phyloP scores from a whole-genome alignment of 1,140 invertebrate genomes.

The Thaumetopoea pityocampa region DNA sequence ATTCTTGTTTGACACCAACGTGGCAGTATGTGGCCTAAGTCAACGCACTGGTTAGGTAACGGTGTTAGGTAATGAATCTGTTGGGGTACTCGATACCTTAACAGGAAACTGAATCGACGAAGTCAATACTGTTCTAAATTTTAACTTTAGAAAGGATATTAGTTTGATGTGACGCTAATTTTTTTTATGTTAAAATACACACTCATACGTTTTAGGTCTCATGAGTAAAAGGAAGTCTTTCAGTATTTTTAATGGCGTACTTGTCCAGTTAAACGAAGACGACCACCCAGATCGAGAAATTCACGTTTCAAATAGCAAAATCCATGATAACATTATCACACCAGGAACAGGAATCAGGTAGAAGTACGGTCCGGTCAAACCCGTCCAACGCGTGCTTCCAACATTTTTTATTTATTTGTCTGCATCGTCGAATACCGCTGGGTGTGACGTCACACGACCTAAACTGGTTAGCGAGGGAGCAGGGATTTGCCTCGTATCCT shows the following conservation, averaged over 20 bases:
- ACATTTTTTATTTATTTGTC: conserved; percentile 76
- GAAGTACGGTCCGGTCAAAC: conserved; percentile 75
- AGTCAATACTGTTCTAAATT: conserved; percentile 2
- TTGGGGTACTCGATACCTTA: no score
- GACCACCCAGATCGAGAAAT: no score
- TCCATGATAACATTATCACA: conserved; percentile 49
- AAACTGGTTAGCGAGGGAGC: conserved; percentile 74
- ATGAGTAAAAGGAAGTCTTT: no score
- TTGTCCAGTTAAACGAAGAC: no score
- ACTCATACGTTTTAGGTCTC: no score
- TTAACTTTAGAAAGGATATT: conserved; percentile 9
- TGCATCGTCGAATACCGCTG: conserved; percentile 73
- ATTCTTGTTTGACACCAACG: conserved; percentile 38
- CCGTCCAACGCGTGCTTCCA: conserved; percentile 73
- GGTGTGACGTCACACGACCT: conserved; percentile 73
- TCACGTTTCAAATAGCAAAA: conserved; percentile 32
- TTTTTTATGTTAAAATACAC: no score
- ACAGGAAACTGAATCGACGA: no score
- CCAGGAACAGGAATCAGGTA: conserved; percentile 75
- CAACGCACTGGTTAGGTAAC: conserved; percentile 25
- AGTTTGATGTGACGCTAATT: no score
- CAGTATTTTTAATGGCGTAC: no score
- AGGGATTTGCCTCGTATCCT: conserved; percentile 74
- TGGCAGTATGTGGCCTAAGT: conserved; percentile 29
- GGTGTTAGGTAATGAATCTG: no score